Conservation (phyloP, 64 coral and sea anemone genomes). For the Actinia equina region DNA sequence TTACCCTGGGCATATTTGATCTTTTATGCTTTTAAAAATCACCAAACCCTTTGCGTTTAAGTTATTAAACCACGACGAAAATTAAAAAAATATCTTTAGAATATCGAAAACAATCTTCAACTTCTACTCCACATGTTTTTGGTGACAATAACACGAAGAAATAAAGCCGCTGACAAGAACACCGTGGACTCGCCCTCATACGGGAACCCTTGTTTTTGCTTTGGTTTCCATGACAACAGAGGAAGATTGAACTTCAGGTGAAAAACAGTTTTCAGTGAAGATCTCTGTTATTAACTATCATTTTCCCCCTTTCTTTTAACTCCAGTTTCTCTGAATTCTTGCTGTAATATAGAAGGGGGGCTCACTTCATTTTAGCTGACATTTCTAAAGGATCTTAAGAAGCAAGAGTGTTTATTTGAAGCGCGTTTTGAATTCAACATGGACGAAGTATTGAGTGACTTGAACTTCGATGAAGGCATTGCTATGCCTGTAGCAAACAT, state of each 20-base stretch:
- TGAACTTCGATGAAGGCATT: constrained; percentile 98
- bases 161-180: neutral
- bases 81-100: neutral
- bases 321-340: neutral
- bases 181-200: neutral
- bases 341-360: neutral
- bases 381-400: neutral
- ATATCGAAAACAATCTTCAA: neutral
- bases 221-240: constrained; percentile 18
- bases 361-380: neutral
- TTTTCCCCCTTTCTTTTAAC: neutral
- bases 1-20: neutral
- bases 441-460: constrained; percentile 85
- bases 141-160: neutral
- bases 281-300: neutral
- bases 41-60: neutral
- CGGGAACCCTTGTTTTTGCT: constrained; percentile 18
- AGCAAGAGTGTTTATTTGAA: neutral
- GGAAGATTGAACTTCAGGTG: neutral
- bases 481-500: constrained; percentile 97
- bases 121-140: neutral
- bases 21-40: neutral
- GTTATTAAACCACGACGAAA: neutral
- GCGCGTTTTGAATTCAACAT: constrained; percentile 49
- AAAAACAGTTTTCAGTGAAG: neutral